Percentiles rank a stretch among this genome's conserved stretches.
These are phyloP conservation scores for Colletes collaris DNA, from an alignment of 2,888 invertebrate genomes.

Conservation along the genomic window DNA sequence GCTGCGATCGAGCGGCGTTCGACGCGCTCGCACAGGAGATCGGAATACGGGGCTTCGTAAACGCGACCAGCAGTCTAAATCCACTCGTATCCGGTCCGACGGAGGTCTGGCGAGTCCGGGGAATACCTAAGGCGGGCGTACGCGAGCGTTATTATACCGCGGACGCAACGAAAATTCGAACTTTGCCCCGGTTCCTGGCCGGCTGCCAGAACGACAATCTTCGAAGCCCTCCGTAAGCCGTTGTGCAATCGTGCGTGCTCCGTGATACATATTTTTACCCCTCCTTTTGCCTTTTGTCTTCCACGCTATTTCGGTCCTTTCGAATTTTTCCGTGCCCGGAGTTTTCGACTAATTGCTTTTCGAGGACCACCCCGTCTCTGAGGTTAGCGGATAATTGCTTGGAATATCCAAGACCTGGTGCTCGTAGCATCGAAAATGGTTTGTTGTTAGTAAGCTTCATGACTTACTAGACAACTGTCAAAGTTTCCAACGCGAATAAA, in stretches of 20 bases:
- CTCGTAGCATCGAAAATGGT: too few relatives aligned
- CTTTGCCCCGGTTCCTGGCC: slow-evolving; percentile 62
- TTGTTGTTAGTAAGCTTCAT: too few relatives aligned
- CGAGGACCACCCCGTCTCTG: too few relatives aligned
- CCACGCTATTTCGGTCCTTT: neutral
- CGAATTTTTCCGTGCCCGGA: too few relatives aligned
- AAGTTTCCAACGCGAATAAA: too few relatives aligned
- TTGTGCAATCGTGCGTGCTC: slow-evolving; percentile 69
- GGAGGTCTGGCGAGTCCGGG: slow-evolving; percentile 47
- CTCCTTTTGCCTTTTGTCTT: slow-evolving; percentile 27
- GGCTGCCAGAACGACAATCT: slow-evolving; percentile 58
- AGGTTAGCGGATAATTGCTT: too few relatives aligned
- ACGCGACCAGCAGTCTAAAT: slow-evolving; percentile 26
- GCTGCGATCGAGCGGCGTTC: slow-evolving; percentile 65
- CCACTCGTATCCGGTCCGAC: slow-evolving; percentile 26
- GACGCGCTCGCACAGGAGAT: slow-evolving; percentile 29
- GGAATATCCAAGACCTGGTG: too few relatives aligned
- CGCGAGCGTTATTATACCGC: slow-evolving; percentile 63
- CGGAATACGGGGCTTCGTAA: slow-evolving; percentile 30
- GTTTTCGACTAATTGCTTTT: too few relatives aligned
- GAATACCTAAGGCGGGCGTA: slow-evolving; percentile 58
- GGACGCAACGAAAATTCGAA: slow-evolving; percentile 59
- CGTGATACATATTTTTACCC: slow-evolving; percentile 59
- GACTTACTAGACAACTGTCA: too few relatives aligned
- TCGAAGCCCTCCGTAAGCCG: slow-evolving; percentile 65